phyloP scores from a whole-genome alignment of 1,140 invertebrate species.

The Drosophila aff. region DNA sequence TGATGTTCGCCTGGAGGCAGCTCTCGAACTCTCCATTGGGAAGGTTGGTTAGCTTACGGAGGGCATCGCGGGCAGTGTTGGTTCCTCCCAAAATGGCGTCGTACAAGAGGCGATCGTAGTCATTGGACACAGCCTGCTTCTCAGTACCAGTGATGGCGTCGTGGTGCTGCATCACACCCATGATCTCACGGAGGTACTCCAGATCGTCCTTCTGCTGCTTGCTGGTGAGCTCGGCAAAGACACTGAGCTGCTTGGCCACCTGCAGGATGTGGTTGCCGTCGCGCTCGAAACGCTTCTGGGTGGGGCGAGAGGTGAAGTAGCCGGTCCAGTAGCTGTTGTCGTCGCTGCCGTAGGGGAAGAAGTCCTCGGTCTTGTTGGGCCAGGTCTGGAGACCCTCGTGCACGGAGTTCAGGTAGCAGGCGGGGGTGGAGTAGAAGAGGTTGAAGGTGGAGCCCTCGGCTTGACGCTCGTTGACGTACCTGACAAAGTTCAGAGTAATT shows the following conservation, averaged over 20 bases:
- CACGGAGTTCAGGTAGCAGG: conserved; percentile 95
- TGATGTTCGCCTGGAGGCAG: conserved; percentile 89
- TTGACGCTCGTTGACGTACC: conserved; percentile 87
- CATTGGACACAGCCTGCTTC: conserved; percentile 94
- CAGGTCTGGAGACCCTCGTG: conserved; percentile 89
- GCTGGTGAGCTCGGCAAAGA: conserved; percentile 68
- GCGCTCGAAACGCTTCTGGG: conserved; percentile 93
- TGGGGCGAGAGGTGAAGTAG: conserved; percentile 96
- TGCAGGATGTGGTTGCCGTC: conserved; percentile 92
- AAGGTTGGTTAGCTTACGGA: conserved; percentile 86
- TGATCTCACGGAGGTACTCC: conserved; percentile 83
- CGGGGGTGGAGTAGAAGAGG: conserved; percentile 89
- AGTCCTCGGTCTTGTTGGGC: conserved; percentile 92
- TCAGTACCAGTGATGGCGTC: conserved; percentile 95
- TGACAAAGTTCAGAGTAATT: not conserved
- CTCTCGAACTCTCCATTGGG: conserved; percentile 85
- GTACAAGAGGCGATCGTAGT: conserved; percentile 89
- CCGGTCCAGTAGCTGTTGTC: conserved; percentile 96
- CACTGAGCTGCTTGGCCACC: conserved; percentile 87
- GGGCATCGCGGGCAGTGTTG: conserved; percentile 48
- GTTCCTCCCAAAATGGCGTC: conserved; percentile 60
- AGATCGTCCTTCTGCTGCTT: conserved; percentile 69
- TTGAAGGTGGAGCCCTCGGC: conserved; percentile 87
- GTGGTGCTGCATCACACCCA: conserved; percentile 97
- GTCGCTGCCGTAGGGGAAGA: conserved; percentile 96